phyloP scores from a whole-genome alignment of 1,140 invertebrate genomes.

The Drosophila sulfurigaster region DNA sequence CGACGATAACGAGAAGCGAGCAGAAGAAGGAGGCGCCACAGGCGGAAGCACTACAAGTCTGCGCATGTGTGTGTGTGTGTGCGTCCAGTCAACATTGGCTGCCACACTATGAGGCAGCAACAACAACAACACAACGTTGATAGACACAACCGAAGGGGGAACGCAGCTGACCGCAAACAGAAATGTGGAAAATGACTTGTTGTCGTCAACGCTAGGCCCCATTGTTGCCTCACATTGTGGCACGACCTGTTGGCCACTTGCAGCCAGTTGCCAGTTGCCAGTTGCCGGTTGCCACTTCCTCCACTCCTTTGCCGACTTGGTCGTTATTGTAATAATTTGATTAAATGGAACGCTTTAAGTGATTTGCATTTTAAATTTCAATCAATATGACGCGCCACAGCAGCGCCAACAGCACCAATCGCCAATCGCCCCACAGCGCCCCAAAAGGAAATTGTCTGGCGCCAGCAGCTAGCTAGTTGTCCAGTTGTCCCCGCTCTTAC shows the following conservation, averaged over 20 bases:
- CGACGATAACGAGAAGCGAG: conserved; percentile 35
- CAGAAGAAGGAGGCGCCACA: conserved; percentile 4
- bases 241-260: conserved; percentile 21
- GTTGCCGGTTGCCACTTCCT: not conserved
- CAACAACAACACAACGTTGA: not conserved
- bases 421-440: not conserved
- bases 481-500: conserved; percentile 2
- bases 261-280: conserved; percentile 1
- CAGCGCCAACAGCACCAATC: conserved; percentile 26
- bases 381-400: conserved; percentile 69
- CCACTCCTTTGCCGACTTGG: too few relatives aligned
- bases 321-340: conserved; percentile 78
- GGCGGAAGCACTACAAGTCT: conserved; percentile 21
- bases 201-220: conserved; percentile 41
- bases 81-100: conserved; percentile 26
- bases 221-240: conserved; percentile 18
- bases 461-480: conserved; percentile 14
- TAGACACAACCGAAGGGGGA: not conserved
- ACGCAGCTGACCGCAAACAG: conserved; percentile 63
- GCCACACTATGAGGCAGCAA: conserved; percentile 23
- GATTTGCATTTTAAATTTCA: conserved; percentile 83
- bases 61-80: not conserved
- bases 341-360: conserved; percentile 83
- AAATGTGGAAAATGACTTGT: conserved; percentile 73
- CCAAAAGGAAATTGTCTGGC: conserved; percentile 37